Evolutionary conservation across 2,113 vertebrate genomes (phyloP).

Genomic region (Thalassarche chlororhynchos): DNA sequence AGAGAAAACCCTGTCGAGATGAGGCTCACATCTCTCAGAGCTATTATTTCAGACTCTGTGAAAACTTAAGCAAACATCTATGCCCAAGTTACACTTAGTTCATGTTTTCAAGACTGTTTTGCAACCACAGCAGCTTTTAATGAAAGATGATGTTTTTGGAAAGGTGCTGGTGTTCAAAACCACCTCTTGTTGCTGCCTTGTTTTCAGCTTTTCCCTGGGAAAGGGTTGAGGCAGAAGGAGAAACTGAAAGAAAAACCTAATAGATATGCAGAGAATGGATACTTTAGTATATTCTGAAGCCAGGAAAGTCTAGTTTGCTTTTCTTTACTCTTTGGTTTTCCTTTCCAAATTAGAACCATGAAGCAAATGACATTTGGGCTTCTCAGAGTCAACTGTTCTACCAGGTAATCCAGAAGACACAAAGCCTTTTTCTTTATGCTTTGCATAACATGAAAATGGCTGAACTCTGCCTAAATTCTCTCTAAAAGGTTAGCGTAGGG

Average conservation of each 20-base stretch:
- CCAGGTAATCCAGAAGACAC: neutral
- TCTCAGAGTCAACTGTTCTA: neutral
- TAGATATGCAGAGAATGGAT: neutral
- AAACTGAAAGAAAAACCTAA: neutral
- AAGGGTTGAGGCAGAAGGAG: neutral
- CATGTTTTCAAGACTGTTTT: neutral
- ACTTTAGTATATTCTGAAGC: neutral
- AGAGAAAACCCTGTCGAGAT: neutral
- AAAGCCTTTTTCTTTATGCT: neutral
- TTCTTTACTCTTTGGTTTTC: neutral
- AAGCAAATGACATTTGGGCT: neutral
- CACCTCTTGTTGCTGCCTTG: neutral
- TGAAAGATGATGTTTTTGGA: neutral
- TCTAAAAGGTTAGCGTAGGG: neutral
- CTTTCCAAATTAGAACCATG: neutral
- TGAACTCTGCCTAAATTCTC: neutral
- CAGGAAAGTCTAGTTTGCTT: neutral
- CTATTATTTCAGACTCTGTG: neutral
- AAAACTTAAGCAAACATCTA: neutral
- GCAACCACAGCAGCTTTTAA: neutral
- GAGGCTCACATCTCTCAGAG: neutral
- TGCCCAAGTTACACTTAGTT: neutral
- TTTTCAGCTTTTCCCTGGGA: neutral
- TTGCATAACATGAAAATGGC: neutral
- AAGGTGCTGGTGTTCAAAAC: neutral